Evolutionary conservation across 1,140 invertebrate genomes (phyloP).

Genomic region (Pogonognathellus flavescens): DNA sequence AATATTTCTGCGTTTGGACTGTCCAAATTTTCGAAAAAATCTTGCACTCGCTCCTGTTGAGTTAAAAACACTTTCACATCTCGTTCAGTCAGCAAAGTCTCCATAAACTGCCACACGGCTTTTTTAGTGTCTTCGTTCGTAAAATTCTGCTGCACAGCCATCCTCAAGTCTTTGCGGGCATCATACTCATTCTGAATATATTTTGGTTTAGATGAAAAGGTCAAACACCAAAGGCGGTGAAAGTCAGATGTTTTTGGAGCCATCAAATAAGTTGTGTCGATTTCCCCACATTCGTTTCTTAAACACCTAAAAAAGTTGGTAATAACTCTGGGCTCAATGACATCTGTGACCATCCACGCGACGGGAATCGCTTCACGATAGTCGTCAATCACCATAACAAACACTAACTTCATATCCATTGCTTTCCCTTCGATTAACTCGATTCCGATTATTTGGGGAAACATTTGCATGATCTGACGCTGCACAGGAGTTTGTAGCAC

Average conservation of each 20-base stretch:
- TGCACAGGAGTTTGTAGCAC: slow-evolving; percentile 64
- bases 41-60: not conserved
- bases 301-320: slow-evolving; percentile 53
- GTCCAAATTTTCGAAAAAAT: slow-evolving; percentile 4
- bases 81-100: slow-evolving; percentile 24
- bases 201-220: slow-evolving; percentile 54
- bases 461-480: slow-evolving; percentile 61
- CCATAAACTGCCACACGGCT: slow-evolving; percentile 34
- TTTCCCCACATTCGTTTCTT: slow-evolving; percentile 49
- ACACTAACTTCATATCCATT: slow-evolving; percentile 56
- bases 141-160: slow-evolving; percentile 49
- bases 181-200: slow-evolving; percentile 52
- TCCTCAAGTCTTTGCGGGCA: slow-evolving; percentile 52
- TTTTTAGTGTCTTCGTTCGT: slow-evolving; percentile 29
- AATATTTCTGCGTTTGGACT: slow-evolving; percentile 37
- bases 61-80: not conserved
- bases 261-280: slow-evolving; percentile 52
- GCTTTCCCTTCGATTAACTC: slow-evolving; percentile 56
- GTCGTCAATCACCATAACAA: slow-evolving; percentile 61
- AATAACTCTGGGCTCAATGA: slow-evolving; percentile 31
- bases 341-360: slow-evolving; percentile 60
- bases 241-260: slow-evolving; percentile 42
- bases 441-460: slow-evolving; percentile 54
- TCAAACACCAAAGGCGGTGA: slow-evolving; percentile 51
- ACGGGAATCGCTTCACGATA: slow-evolving; percentile 61